Conservation (phyloP, 2,797 vertebrate genomes). For the Sebastes iracundus region DNA sequence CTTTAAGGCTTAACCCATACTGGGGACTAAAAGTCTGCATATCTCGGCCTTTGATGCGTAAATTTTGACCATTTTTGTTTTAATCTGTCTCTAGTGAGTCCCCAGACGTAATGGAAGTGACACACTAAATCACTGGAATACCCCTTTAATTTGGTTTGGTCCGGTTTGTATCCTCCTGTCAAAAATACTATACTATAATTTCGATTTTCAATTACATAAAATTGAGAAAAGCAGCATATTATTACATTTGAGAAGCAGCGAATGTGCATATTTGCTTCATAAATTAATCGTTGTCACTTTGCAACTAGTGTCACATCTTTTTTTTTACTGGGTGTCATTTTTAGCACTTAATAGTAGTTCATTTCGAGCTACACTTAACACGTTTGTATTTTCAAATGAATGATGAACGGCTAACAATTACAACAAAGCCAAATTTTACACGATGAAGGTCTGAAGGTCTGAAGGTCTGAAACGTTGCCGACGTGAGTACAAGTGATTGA, state of each 20-base stretch:
- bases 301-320: not conserved
- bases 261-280: not conserved
- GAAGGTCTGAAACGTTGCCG: not conserved
- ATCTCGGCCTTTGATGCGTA: no score
- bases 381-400: not conserved
- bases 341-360: not conserved
- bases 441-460: not conserved
- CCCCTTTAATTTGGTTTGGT: not conserved
- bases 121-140: not conserved
- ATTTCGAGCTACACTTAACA: not conserved
- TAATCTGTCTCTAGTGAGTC: no score
- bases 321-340: not conserved
- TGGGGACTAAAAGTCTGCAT: no score
- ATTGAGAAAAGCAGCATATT: not conserved
- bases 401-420: not conserved
- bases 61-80: not conserved
- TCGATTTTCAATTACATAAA: not conserved
- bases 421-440: not conserved
- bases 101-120: no score
- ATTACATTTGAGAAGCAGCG: not conserved
- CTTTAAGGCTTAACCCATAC: not conserved
- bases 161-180: not conserved
- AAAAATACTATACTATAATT: not conserved
- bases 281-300: not conserved
- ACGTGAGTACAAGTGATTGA: not conserved